Conservation (phyloP, 2,797 vertebrate genomes). For the Betta splendens region DNA sequence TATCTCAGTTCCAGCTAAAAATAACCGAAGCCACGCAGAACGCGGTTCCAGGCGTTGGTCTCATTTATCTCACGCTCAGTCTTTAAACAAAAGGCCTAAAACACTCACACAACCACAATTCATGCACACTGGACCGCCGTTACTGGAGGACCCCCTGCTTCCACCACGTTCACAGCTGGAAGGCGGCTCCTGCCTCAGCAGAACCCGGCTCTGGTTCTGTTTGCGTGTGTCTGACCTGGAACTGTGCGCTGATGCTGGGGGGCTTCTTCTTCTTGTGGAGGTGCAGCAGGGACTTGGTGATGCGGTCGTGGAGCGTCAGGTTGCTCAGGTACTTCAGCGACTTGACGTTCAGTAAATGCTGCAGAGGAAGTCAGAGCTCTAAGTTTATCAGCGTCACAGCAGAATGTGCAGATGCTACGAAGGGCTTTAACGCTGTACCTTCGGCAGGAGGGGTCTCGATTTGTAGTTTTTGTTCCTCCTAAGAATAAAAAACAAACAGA, state of each 20-base stretch:
- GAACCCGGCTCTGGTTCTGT: slow-evolving; percentile 1
- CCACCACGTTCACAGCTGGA: slow-evolving; percentile 5
- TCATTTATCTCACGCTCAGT: neutral
- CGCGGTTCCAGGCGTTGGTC: neutral
- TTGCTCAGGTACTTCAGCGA: slow-evolving; percentile 95
- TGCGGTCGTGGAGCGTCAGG: slow-evolving; percentile 95
- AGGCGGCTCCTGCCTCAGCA: no score
- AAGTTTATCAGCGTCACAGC: neutral
- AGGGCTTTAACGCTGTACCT: slow-evolving; percentile 78
- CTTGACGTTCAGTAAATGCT: slow-evolving; percentile 96
- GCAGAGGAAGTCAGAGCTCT: slow-evolving; percentile 22
- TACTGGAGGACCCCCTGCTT: slow-evolving; percentile 28
- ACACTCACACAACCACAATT: no score
- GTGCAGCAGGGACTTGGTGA: slow-evolving; percentile 97
- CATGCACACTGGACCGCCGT: no score
- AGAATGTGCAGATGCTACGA: neutral
- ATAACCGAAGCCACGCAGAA: neutral
- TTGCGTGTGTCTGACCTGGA: slow-evolving; percentile 85
- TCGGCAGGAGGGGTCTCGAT: slow-evolving; percentile 90
- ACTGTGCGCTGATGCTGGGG: slow-evolving; percentile 97
- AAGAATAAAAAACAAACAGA: slow-evolving; percentile 49
- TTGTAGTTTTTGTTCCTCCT: slow-evolving; percentile 97
- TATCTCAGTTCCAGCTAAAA: neutral
- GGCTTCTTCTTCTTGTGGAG: slow-evolving; percentile 99
- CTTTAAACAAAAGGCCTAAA: neutral